phyloP scores from a whole-genome alignment of 1,140 invertebrate genomes.

The Brachystomella parvula region DNA sequence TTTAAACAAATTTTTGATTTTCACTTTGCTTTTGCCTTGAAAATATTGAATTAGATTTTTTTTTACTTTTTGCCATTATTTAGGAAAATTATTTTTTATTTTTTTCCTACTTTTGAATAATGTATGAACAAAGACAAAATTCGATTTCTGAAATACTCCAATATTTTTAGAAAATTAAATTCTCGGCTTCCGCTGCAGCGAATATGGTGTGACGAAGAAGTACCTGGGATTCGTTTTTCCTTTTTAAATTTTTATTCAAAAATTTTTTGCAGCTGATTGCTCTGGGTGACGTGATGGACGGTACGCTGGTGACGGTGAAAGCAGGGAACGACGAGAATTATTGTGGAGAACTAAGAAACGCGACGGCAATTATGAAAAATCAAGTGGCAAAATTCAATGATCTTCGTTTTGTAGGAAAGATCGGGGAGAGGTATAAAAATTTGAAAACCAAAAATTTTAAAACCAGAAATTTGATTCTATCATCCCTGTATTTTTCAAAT shows the following conservation, averaged over 20 bases:
- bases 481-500: too few species aligned
- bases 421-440: slow-evolving; percentile 87
- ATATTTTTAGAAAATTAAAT: background rate
- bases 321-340: slow-evolving; percentile 97
- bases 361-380: slow-evolving; percentile 90
- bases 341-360: slow-evolving; percentile 88
- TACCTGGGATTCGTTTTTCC: background rate
- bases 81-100: too few species aligned
- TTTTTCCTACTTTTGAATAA: too few species aligned
- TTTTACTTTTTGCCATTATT: too few species aligned
- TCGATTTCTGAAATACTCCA: too few species aligned
- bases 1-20: too few species aligned
- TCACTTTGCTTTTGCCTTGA: too few species aligned
- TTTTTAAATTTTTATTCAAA: background rate
- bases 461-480: too few species aligned
- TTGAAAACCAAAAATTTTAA: too few species aligned
- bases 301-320: slow-evolving; percentile 87
- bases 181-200: background rate
- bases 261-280: slow-evolving; percentile 56
- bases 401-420: slow-evolving; percentile 88
- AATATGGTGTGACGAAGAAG: background rate
- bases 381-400: slow-evolving; percentile 98
- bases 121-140: too few species aligned
- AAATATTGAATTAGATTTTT: too few species aligned
- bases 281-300: slow-evolving; percentile 84